These are phyloP conservation scores for Caenorhabditis angaria DNA, from an alignment of 2,888 invertebrate species.

Conservation along the genomic window DNA sequence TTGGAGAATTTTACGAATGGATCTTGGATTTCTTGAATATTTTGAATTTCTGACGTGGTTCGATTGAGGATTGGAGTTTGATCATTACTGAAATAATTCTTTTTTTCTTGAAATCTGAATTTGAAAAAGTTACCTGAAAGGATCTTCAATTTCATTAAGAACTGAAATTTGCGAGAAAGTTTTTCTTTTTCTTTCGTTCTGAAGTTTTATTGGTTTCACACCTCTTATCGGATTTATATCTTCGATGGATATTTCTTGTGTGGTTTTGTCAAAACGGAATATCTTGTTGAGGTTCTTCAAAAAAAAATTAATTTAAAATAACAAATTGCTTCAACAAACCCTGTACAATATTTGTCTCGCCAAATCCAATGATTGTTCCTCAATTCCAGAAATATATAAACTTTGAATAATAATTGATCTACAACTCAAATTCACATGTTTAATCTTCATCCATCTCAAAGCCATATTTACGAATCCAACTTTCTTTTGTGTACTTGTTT, in stretches of 20 bases:
- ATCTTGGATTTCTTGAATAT: background rate
- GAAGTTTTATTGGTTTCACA: background rate
- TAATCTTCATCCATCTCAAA: background rate
- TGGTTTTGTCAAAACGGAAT: too few species aligned
- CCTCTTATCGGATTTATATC: too few species aligned
- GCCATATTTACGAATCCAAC: background rate
- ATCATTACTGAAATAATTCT: background rate
- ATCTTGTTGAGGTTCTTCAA: too few species aligned
- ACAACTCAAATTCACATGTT: background rate
- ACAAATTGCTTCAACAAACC: too few species aligned
- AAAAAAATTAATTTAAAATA: too few species aligned
- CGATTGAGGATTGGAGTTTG: background rate
- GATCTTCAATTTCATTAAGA: background rate
- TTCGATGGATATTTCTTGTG: too few species aligned
- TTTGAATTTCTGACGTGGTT: background rate
- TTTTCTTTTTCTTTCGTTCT: too few species aligned
- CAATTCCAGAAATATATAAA: background rate
- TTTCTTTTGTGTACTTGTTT: background rate
- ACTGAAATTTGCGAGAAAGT: background rate
- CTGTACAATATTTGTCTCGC: background rate
- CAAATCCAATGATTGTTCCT: background rate
- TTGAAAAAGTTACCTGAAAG: background rate
- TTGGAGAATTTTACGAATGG: background rate
- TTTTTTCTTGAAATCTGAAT: too few species aligned
- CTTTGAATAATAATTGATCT: background rate